These are phyloP conservation scores for Tangara arthus DNA, from an alignment of 2,797 vertebrate species.

Conservation along the genomic window DNA sequence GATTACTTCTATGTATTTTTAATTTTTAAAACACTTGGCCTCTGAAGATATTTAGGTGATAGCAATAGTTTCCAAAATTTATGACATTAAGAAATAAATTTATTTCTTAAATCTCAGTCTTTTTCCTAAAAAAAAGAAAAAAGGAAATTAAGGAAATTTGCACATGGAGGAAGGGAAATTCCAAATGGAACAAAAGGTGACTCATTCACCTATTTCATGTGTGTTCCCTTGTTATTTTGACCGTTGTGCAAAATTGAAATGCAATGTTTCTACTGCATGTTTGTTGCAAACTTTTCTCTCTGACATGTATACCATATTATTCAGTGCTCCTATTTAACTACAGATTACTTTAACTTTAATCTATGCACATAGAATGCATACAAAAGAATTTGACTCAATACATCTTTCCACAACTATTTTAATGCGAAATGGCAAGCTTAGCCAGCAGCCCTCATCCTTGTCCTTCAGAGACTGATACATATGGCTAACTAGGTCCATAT, in stretches of 20 bases:
- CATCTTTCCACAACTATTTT: background rate
- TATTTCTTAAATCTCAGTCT: background rate
- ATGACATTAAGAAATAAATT: background rate
- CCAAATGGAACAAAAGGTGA: background rate
- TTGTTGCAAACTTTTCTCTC: background rate
- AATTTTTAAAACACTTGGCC: background rate
- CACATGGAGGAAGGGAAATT: background rate
- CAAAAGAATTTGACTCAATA: background rate
- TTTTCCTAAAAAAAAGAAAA: background rate
- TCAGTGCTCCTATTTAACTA: background rate
- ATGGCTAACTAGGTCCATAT: constrained; percentile 32
- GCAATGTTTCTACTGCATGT: background rate
- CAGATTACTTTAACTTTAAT: background rate
- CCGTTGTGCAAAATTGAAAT: background rate
- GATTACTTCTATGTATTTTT: background rate
- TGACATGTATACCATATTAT: background rate
- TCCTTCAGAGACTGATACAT: background rate
- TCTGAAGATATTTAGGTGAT: background rate
- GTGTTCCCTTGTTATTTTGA: background rate
- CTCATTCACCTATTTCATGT: background rate
- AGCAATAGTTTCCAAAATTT: background rate
- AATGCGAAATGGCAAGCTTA: constrained; percentile 33
- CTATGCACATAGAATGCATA: background rate
- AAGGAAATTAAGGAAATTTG: background rate
- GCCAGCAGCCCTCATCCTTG: background rate